Evolutionary conservation across 2,113 vertebrate genomes (phyloP).

Genomic region (Notarius lentiginosus): DNA sequence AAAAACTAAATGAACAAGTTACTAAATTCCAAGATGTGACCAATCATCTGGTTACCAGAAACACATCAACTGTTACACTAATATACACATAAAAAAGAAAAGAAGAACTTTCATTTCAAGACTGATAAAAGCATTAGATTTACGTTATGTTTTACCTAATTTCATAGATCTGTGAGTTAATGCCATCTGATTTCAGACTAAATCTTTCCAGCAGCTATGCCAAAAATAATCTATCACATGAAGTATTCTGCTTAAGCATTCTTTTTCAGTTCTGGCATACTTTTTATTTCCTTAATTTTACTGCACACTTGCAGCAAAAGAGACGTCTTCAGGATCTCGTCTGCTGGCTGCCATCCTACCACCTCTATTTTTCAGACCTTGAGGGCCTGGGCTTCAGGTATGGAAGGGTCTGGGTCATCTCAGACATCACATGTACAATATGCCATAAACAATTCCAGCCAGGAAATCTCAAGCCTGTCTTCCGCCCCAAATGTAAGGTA

Average conservation of each 20-base stretch:
- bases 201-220: constrained; percentile 50
- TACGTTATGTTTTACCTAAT: constrained; percentile 45
- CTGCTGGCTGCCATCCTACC: constrained; percentile 32
- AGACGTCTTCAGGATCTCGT: neutral
- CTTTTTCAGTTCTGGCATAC: constrained; percentile 43
- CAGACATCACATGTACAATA: neutral
- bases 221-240: constrained; percentile 58
- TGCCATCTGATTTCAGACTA: constrained; percentile 46
- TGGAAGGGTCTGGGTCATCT: neutral
- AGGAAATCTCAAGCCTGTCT: constrained; percentile 38
- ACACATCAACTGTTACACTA: constrained; percentile 8
- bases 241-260: constrained; percentile 38
- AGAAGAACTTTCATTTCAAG: constrained; percentile 7
- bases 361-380: constrained; percentile 28
- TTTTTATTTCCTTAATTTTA: constrained; percentile 42
- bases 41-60: constrained; percentile 17
- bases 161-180: constrained; percentile 48
- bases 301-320: constrained; percentile 44
- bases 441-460: neutral
- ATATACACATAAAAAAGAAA: constrained; percentile 5
- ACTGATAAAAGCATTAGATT: constrained; percentile 21
- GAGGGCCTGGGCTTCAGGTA: constrained; percentile 7
- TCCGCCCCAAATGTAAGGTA: constrained; percentile 30
- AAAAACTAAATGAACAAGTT: constrained; percentile 10
- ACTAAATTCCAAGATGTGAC: neutral